Conservation (phyloP, 2,797 vertebrate species). For the Hylomyscus alleni region DNA sequence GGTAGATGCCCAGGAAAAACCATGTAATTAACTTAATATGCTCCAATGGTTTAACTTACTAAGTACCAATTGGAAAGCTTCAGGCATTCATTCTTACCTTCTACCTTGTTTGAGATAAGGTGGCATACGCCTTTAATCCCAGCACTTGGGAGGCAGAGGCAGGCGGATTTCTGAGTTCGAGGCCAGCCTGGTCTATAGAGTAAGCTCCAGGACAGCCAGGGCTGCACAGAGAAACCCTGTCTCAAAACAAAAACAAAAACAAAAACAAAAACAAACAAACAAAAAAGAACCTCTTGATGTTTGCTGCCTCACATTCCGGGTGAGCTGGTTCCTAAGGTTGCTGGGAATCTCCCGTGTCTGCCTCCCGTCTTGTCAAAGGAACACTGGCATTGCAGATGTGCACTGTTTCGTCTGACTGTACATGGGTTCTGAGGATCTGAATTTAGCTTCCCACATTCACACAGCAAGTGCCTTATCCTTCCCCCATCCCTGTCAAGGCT, state of each 20-base stretch:
- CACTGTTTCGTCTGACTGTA: background rate
- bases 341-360: background rate
- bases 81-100: background rate
- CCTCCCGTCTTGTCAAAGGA: background rate
- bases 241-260: too few species aligned
- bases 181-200: too few species aligned
- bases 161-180: too few species aligned
- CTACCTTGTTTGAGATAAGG: background rate
- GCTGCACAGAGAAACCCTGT: too few species aligned
- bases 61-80: background rate
- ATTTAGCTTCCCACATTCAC: background rate
- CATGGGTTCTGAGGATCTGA: background rate
- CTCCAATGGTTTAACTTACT: background rate
- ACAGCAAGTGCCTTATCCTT: background rate
- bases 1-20: background rate
- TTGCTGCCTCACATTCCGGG: background rate
- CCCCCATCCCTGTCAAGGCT: background rate
- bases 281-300: background rate
- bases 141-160: too few species aligned
- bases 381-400: too few species aligned
- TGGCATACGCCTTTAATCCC: too few species aligned
- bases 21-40: background rate
- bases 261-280: too few species aligned
- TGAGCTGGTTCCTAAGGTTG: too few species aligned
- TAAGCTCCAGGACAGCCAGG: too few species aligned